Evolutionary conservation across 2,113 vertebrate species (phyloP), one percentile per base, ranked within the genome.

Genomic region (Xiphophorus maculatus): DNA sequence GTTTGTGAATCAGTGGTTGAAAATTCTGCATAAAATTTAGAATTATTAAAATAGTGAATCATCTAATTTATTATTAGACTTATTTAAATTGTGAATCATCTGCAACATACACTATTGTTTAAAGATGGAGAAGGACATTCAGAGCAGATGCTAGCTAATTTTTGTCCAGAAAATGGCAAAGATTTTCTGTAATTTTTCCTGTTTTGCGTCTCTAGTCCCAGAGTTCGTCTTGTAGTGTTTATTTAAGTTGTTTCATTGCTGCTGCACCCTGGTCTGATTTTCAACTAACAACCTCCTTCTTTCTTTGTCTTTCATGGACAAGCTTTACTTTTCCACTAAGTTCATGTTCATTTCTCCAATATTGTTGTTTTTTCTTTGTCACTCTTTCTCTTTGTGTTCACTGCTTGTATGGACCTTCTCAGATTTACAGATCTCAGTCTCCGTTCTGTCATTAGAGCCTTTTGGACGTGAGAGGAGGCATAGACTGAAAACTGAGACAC

Each of bases 241-340:
- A 90, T 91, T 91, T 88, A 91, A 93, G 85, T 84, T 82, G 81
- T 92, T 92, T 93, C 91, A 93, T 90, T 89, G 91, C 90, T 90
- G 82, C 73, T 90, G 91, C 89, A 80, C 86, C 87, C 83, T 77
- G 79, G 85, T 87, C 86, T 71, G 69, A 73, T 82, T 85, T 82
- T 67, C 27, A 15, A 80, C 64, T 66, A 51, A 83, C 74, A 77
- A 48, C 64, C 84, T 79, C 67, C 77, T 70, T 65, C 63, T 40
- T 73, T 69, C 51, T 69, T 70, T 60, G 35, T 79, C 71, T 68
- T 58, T 63, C 71, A 28, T 35, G 64, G 85, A 77, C 77, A 77
- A 76, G 77, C 79, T 76, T 44, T 73, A 35, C 4, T 76, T 62
- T 40, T n/a, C 62, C 14, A 60, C 63, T 15, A 54, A 44, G 25